phyloP scores from a whole-genome alignment of 2,888 invertebrate genomes.

The Amitus sp. region DNA sequence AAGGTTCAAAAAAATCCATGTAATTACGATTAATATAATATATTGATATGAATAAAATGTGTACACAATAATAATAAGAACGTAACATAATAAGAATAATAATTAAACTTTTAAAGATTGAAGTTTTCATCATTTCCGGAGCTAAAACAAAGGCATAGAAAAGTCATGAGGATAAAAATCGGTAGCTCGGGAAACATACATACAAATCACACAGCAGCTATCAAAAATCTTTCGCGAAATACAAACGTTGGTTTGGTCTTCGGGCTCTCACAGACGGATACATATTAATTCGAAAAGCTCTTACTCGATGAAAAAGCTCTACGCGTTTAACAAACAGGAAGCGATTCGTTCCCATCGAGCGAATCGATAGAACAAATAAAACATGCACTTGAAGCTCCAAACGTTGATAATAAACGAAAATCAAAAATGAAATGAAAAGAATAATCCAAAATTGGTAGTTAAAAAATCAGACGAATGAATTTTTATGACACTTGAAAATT shows the following conservation, averaged over 20 bases:
- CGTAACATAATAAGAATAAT: conserved; percentile 64
- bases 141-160: conserved; percentile 32
- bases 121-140: conserved; percentile 51
- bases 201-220: conserved; percentile 18
- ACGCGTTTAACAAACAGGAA: neutral
- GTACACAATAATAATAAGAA: no score
- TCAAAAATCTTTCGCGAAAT: conserved; percentile 18
- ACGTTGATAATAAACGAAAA: no score
- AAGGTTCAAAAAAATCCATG: conserved; percentile 49
- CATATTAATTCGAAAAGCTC: neutral
- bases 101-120: conserved; percentile 59
- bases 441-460: no score
- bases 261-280: neutral
- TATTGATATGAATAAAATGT: conserved; percentile 65
- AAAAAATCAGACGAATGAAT: no score
- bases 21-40: conserved; percentile 60
- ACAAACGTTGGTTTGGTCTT: conserved; percentile 7
- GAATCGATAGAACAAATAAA: no score
- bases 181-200: conserved; percentile 31
- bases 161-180: conserved; percentile 16
- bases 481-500: no score
- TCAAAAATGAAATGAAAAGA: no score
- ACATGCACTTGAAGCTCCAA: neutral
- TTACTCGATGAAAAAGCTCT: neutral
- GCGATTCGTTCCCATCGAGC: neutral